Evolutionary conservation across 2,888 invertebrate genomes (phyloP), one percentile per base, ranked within the genome.

Genomic region (Cantharis lateralis): DNA sequence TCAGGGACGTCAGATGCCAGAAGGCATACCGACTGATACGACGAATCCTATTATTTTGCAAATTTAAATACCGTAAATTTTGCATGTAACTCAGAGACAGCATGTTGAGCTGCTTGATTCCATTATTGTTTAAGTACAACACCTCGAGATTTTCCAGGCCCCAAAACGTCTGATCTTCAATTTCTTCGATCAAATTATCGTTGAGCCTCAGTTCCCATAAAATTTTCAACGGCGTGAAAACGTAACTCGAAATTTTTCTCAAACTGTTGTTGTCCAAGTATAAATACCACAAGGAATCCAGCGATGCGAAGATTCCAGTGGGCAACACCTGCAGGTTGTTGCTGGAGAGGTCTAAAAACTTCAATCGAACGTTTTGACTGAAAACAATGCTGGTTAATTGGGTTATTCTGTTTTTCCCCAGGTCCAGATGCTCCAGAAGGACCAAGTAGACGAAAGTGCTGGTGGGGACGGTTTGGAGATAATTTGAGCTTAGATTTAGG

Each of bases 291-390:
- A 77, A 63, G 0, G 62, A 62, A 2, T 62, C 64, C 15, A 74
- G 32, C 4, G 77, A 70, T 7, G 74, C 69, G 10, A 77, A 77
- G 13, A 75, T 24, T 16, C 77, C 77, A 0, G 72, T 61, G 15
- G 77, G 15, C 18, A 77, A 66, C 7, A 15, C 18, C 3, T 48
- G 62, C 2, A 77, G 13, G 13, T 69, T 63, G 15, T 77, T 77
- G 16, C 28, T 4, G 3, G 74, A 71, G 2, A 77, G 28, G 62
- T 77, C 63, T 13, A 77, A 62, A 28, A 10, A 63, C 15, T 74
- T 74, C 13, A 77, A 32, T 2, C 64, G 71, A 5, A 11, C 10
- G 62, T 77, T 77, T 64, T 69, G 77, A 64, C 74, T 75, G 13
- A 77, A 74, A 16, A 24, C 15, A 15, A 74, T 48, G 13, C 62